A percentile compares a stretch with the other conserved stretches of the same genome.
phyloP scores from a whole-genome alignment of 2,888 invertebrate species.

The Xestoiulus laeticollis region DNA sequence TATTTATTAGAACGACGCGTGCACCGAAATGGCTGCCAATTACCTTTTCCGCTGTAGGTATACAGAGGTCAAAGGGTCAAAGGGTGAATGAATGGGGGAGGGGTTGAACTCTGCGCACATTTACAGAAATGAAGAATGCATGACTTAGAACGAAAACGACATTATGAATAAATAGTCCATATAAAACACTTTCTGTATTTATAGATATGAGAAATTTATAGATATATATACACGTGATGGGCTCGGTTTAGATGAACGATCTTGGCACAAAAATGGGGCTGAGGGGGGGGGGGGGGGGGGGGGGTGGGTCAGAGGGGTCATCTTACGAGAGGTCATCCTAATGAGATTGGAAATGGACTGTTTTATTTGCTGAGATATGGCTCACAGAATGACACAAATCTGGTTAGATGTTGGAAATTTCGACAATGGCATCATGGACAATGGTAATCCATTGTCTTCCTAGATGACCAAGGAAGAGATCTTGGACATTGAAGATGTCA shows the following conservation, averaged over 20 bases:
- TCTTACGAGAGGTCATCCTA: not conserved
- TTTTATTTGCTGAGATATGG: too few species aligned
- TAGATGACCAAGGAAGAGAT: too few species aligned
- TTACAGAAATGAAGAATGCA: conserved; percentile 1
- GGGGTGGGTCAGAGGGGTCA: not conserved
- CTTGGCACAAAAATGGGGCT: conserved; percentile 9
- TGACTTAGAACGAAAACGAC: not conserved
- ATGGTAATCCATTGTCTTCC: too few species aligned
- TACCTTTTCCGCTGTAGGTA: not conserved
- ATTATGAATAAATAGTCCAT: not conserved
- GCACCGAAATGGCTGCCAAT: not conserved
- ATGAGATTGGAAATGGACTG: too few species aligned
- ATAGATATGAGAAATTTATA: not conserved
- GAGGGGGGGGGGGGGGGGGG: too few species aligned
- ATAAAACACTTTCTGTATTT: not conserved
- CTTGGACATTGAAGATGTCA: too few species aligned
- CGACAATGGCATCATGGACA: not conserved
- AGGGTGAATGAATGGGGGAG: not conserved
- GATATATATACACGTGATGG: not conserved
- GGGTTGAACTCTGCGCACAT: not conserved
- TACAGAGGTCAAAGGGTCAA: not conserved
- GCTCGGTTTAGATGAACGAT: not conserved
- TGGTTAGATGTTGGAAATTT: not conserved
- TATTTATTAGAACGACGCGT: too few species aligned
- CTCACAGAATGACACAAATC: not conserved